These are phyloP conservation scores for Forbesichthys agassizii DNA, from an alignment of 2,113 vertebrate genomes.

Conservation along the genomic window DNA sequence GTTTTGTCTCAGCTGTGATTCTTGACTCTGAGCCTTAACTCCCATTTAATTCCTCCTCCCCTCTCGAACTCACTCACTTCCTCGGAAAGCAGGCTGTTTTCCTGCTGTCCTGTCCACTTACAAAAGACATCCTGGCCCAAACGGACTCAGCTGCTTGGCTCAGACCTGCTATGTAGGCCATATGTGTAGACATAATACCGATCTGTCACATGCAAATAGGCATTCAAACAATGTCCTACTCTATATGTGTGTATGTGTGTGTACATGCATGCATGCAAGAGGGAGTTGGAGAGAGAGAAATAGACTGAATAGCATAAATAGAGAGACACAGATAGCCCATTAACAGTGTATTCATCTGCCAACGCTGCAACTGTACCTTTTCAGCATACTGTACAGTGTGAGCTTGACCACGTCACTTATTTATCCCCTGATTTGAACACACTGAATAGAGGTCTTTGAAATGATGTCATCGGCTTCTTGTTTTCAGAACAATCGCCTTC, in stretches of 20 bases:
- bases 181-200: slow-evolving; percentile 1
- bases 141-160: slow-evolving; percentile 29
- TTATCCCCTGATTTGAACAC: slow-evolving; percentile 38
- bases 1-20: slow-evolving; percentile 21
- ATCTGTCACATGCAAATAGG: slow-evolving; percentile 8
- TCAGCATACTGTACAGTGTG: slow-evolving; percentile 1
- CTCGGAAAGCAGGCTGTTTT: slow-evolving; percentile 64
- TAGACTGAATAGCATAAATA: neutral
- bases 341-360: too few relatives aligned
- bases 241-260: slow-evolving; percentile 12
- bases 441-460: slow-evolving; percentile 56
- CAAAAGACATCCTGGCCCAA: slow-evolving; percentile 69
- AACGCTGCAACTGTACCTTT: too few relatives aligned
- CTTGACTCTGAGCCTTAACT: slow-evolving; percentile 2
- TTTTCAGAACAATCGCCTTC: slow-evolving; percentile 75
- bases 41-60: slow-evolving; percentile 25
- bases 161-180: slow-evolving; percentile 15
- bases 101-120: slow-evolving; percentile 66
- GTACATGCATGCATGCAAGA: neutral
- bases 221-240: neutral
- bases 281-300: neutral
- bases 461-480: slow-evolving; percentile 73
- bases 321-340: too few relatives aligned
- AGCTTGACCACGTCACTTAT: slow-evolving; percentile 8
- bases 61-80: slow-evolving; percentile 56